Evolutionary conservation across 2,113 vertebrate species (phyloP).

Genomic region (Butastur rufipennis): DNA sequence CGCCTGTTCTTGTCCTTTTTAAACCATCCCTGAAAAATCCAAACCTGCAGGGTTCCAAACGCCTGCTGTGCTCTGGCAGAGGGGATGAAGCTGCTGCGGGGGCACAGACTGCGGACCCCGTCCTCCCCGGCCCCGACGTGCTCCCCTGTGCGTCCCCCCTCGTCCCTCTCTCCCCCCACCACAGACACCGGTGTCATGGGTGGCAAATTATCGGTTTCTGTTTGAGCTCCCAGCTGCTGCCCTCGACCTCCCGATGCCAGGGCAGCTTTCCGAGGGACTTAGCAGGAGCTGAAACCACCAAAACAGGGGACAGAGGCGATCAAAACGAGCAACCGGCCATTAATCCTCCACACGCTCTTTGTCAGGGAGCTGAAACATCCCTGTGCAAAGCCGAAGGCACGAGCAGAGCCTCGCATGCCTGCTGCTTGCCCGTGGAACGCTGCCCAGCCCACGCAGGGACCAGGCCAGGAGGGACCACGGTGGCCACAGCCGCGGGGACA

Average conservation of each 20-base stretch:
- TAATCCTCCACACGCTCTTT: neutral
- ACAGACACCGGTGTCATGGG: neutral
- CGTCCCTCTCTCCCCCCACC: neutral
- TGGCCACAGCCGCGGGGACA: neutral
- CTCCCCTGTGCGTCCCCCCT: neutral
- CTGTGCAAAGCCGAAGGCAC: fast-evolving
- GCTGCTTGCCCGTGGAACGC: neutral
- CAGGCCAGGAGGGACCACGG: neutral
- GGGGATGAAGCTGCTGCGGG: fast-evolving
- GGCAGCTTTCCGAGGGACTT: neutral
- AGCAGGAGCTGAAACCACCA: neutral
- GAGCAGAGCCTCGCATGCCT: fast-evolving
- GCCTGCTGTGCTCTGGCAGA: neutral
- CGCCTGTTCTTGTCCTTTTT: neutral
- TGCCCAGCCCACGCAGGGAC: fast-evolving
- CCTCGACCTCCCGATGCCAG: neutral
- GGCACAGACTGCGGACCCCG: fast-evolving
- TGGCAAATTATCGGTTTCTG: neutral
- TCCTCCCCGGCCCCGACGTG: fast-evolving
- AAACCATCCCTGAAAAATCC: neutral
- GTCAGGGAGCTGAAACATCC: neutral
- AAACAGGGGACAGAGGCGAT: neutral
- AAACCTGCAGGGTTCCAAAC: neutral
- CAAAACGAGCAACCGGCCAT: neutral
- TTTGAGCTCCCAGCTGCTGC: neutral